phyloP scores from a whole-genome alignment of 1,140 invertebrate genomes.

The Zaprionus africanus region DNA sequence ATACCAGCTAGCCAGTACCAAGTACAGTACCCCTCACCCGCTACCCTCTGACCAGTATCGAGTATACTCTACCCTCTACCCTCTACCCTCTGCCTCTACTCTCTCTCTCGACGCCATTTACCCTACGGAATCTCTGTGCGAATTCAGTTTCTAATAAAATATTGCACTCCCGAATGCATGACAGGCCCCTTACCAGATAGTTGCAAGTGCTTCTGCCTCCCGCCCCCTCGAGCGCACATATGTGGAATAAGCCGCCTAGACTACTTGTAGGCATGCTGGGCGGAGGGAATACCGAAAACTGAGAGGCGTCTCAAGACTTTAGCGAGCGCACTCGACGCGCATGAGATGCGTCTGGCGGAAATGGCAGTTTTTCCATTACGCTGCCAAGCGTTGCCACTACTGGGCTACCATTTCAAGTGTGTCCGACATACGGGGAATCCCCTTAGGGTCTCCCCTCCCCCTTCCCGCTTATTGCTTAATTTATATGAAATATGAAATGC shows the following conservation, averaged over 20 bases:
- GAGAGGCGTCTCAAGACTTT: constrained; percentile 9
- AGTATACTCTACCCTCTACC: neutral
- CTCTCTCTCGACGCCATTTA: neutral
- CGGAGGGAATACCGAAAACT: neutral
- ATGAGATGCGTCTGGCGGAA: constrained; percentile 68
- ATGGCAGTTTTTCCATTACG: constrained; percentile 80
- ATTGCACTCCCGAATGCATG: constrained; percentile 75
- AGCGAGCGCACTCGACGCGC: constrained; percentile 39
- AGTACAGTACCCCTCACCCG: neutral
- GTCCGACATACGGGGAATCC: constrained; percentile 31
- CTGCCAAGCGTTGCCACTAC: constrained; percentile 45
- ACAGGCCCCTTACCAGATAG: constrained; percentile 20
- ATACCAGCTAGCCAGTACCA: neutral
- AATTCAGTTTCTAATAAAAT: constrained; percentile 75
- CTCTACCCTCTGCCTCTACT: neutral
- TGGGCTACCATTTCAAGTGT: constrained; percentile 42
- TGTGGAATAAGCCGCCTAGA: constrained; percentile 14
- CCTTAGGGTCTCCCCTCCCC: neutral
- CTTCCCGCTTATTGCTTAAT: constrained; percentile 68
- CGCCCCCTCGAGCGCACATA: neutral
- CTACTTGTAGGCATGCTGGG: neutral
- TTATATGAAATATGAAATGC: constrained; percentile 76
- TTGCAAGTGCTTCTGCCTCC: neutral
- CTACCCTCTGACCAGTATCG: neutral
- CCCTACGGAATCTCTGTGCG: constrained; percentile 35